Evolutionary conservation across 2,113 vertebrate species (phyloP).

Genomic region (Siniperca knerii): DNA sequence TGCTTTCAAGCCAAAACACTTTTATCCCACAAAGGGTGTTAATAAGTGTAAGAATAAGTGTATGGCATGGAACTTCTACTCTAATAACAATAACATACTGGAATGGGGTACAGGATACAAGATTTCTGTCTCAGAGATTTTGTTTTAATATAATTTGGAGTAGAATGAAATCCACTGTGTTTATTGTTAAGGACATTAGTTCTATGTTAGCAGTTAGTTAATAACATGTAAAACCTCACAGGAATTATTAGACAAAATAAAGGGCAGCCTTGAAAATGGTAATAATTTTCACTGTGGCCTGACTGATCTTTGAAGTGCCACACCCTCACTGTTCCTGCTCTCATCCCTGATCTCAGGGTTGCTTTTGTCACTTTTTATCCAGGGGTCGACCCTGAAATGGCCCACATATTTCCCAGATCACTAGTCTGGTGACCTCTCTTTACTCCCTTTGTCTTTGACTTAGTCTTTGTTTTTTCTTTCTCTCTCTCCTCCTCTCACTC

Average conservation of each 20-base stretch:
- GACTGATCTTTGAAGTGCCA: neutral
- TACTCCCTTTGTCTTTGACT: constrained; percentile 14
- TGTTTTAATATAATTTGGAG: neutral
- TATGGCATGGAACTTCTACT: neutral
- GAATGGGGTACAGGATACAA: too few species aligned
- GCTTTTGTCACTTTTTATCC: neutral
- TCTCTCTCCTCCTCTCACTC: neutral
- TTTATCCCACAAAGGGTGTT: neutral
- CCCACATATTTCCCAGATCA: constrained; percentile 16
- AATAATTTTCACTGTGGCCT: neutral
- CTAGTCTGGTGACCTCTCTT: neutral
- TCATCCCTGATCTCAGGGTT: neutral
- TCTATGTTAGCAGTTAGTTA: neutral
- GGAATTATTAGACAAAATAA: neutral
- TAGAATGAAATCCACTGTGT: neutral
- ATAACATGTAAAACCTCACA: neutral
- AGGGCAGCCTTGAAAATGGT: neutral
- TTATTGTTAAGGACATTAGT: neutral
- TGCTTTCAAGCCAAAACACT: neutral
- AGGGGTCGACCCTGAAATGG: neutral
- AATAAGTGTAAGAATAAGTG: neutral
- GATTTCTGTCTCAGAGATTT: constrained; percentile 1
- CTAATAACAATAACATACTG: too few species aligned
- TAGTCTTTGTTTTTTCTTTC: neutral
- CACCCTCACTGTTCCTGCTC: neutral